Conservation (phyloP, 2,888 invertebrate genomes). For the Drosophila pseudotakahashii region DNA sequence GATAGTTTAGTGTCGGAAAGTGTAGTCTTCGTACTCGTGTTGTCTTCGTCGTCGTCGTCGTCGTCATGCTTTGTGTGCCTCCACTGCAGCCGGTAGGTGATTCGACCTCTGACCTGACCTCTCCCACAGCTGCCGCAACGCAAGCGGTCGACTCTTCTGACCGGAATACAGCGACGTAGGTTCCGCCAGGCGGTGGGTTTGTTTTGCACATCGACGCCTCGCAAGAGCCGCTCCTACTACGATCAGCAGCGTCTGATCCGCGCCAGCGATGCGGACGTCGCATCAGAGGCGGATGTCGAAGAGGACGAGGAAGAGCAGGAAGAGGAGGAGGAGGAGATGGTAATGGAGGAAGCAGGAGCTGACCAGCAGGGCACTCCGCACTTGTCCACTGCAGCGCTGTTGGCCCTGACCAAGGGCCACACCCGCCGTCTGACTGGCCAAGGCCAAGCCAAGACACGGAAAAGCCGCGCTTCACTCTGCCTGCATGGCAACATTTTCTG, state of each 20-base stretch:
- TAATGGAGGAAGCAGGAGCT: background rate
- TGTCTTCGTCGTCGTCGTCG: background rate
- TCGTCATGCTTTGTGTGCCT: constrained; percentile 31
- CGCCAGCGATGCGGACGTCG: constrained; percentile 4
- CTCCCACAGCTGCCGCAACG: constrained; percentile 41
- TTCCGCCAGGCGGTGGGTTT: constrained; percentile 20
- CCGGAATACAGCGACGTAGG: constrained; percentile 34
- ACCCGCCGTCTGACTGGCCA: constrained; percentile 10
- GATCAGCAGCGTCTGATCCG: constrained; percentile 41
- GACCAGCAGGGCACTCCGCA: constrained; percentile 41
- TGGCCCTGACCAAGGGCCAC: constrained; percentile 12
- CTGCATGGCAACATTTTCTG: constrained; percentile 66
- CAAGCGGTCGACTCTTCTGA: constrained; percentile 35
- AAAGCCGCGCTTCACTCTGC: constrained; percentile 50
- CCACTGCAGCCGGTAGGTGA: background rate
- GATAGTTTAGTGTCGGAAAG: background rate
- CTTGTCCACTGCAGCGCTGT: constrained; percentile 27
- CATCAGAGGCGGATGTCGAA: background rate
- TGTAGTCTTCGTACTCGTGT: background rate
- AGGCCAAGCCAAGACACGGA: background rate
- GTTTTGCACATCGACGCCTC: constrained; percentile 82
- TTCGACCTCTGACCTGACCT: constrained; percentile 26
- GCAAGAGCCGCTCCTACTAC: constrained; percentile 76
- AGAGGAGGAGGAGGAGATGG: constrained; percentile 9
- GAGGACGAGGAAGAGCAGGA: background rate